These are phyloP conservation scores for Tachuris rubrigastra DNA, from an alignment of 2,113 vertebrate species.

Conservation along the genomic window DNA sequence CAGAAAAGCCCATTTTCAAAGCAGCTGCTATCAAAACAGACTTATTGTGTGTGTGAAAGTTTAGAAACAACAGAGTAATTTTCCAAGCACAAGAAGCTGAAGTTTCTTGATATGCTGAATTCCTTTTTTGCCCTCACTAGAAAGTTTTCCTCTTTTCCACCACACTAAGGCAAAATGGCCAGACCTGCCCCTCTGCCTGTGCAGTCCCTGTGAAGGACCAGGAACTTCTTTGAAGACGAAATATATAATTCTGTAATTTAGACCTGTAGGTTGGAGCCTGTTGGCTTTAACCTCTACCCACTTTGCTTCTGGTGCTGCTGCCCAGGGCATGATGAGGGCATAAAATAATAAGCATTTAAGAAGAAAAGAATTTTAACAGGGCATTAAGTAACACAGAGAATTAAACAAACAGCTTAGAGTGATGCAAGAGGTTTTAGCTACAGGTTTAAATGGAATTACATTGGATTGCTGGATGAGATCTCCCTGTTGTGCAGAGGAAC, in stretches of 20 bases:
- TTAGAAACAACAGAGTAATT: neutral
- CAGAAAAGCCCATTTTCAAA: neutral
- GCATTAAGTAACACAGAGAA: constrained; percentile 56
- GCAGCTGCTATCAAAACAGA: rapidly evolving
- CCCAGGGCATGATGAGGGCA: neutral
- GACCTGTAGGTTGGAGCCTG: neutral
- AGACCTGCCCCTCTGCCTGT: neutral
- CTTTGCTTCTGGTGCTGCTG: neutral
- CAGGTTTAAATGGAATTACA: constrained; percentile 27
- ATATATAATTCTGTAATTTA: neutral
- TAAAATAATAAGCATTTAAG: constrained; percentile 55
- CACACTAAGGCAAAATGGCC: rapidly evolving
- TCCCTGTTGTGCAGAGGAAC: neutral
- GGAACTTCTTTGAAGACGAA: neutral
- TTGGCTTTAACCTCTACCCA: neutral
- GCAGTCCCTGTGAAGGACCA: neutral
- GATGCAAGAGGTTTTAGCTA: constrained; percentile 48
- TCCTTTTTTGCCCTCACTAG: rapidly evolving
- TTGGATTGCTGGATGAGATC: neutral
- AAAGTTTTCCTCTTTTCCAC: neutral
- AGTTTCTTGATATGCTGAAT: neutral
- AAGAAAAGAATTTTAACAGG: constrained; percentile 51
- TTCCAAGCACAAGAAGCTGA: neutral
- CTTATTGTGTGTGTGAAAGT: neutral
- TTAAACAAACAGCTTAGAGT: constrained; percentile 64